Evolutionary conservation across 2,113 vertebrate species (phyloP).

Genomic region (Collichthys lucidus): DNA sequence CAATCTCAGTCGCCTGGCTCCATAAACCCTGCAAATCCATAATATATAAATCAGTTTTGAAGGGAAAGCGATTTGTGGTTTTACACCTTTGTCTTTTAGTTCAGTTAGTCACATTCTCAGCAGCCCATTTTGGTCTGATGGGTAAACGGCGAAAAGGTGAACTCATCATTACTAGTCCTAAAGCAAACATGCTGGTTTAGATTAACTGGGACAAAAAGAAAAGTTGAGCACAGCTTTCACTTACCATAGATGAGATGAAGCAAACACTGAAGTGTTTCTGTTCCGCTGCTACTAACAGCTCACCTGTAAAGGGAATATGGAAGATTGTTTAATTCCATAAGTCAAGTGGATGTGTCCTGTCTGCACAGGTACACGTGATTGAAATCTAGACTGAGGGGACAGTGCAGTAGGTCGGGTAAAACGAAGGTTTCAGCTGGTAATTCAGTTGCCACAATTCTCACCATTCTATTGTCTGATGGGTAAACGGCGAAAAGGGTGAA

Average conservation of each 20-base stretch:
- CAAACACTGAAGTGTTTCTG: neutral
- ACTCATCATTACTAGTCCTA: constrained; percentile 67
- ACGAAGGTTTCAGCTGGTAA: constrained; percentile 37
- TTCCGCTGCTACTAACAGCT: neutral
- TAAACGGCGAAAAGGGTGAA: constrained; percentile 78
- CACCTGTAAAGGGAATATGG: neutral
- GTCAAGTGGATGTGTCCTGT: neutral
- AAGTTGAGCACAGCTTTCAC: neutral
- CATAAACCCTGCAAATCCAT: neutral
- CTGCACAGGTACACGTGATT: neutral
- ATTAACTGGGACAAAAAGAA: neutral
- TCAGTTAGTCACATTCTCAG: constrained; percentile 78
- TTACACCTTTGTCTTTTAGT: neutral
- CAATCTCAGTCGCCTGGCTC: neutral
- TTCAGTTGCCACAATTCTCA: constrained; percentile 75
- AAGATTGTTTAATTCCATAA: neutral
- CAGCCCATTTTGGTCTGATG: constrained; percentile 77
- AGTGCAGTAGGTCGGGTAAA: too few relatives aligned
- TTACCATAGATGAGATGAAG: constrained; percentile 9
- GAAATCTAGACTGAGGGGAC: neutral
- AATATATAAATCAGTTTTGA: neutral
- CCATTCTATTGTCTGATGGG: constrained; percentile 77
- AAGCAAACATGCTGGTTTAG: neutral
- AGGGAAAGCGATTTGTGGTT: neutral
- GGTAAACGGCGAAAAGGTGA: constrained; percentile 81